These are phyloP conservation scores for Parazoanthus swiftii DNA, from an alignment of 92 coral and sea anemone genomes.

Conservation along the genomic window DNA sequence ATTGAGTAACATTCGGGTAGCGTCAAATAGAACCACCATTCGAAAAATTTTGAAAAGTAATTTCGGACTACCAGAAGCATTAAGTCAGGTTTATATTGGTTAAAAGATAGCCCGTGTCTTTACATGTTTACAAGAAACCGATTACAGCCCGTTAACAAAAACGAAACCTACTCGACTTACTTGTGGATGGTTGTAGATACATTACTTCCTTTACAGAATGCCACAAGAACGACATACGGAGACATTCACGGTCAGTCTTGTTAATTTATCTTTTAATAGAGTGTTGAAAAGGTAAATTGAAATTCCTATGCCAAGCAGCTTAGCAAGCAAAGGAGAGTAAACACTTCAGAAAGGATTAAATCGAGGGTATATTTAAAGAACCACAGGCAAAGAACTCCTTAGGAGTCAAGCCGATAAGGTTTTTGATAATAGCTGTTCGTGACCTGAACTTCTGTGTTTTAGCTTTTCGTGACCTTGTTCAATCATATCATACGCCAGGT, in stretches of 20 bases:
- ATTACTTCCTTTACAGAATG: background rate
- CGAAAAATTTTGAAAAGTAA: background rate
- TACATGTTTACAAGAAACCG: background rate
- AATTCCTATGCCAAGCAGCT: background rate
- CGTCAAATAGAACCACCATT: background rate
- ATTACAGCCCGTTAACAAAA: background rate
- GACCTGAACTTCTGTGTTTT: background rate
- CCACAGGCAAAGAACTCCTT: background rate
- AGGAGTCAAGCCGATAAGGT: background rate
- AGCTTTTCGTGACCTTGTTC: too few relatives aligned
- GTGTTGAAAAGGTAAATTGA: background rate
- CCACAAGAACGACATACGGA: background rate
- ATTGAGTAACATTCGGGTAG: background rate
- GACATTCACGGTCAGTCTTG: background rate
- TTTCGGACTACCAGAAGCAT: background rate
- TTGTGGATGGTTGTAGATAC: background rate
- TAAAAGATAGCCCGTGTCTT: background rate
- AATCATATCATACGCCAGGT: background rate
- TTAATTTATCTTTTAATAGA: background rate
- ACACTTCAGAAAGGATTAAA: background rate
- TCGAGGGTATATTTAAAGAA: background rate
- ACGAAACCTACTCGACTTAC: too few relatives aligned
- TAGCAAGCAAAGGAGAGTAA: background rate
- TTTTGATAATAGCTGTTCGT: background rate
- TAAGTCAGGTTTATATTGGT: background rate